Evolutionary conservation across 2,797 vertebrate genomes (phyloP).

Genomic region (Girardinus metallicus): DNA sequence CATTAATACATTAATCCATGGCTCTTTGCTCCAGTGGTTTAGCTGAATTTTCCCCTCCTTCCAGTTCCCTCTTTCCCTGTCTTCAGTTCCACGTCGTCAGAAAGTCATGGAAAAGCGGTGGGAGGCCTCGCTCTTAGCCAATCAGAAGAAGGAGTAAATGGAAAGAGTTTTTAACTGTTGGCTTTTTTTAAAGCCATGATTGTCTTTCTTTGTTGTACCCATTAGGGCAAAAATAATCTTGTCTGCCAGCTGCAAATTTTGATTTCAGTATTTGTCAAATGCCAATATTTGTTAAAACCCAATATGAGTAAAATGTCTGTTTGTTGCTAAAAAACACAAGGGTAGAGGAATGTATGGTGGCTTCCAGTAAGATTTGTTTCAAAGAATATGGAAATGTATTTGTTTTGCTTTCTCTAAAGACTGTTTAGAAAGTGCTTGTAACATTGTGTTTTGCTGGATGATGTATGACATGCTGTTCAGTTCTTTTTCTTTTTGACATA

Average conservation of each 20-base stretch:
- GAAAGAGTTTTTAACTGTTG: slow-evolving; percentile 12
- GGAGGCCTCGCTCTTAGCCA: slow-evolving; percentile 74
- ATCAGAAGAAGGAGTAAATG: slow-evolving; percentile 69
- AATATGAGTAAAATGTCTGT: background rate
- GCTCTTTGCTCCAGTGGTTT: slow-evolving; percentile 58
- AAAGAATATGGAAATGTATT: background rate
- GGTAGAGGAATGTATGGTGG: background rate
- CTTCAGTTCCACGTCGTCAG: slow-evolving; percentile 61
- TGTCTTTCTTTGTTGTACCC: background rate
- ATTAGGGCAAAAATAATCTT: slow-evolving; percentile 1
- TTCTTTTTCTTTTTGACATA: background rate
- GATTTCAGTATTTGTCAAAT: slow-evolving; percentile 1
- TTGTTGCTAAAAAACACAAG: slow-evolving; percentile 1
- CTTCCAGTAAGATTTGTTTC: background rate
- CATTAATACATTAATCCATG: slow-evolving; percentile 22
- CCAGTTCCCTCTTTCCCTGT: slow-evolving; percentile 70
- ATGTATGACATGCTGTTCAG: background rate
- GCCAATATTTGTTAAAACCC: background rate
- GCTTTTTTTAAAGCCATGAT: slow-evolving; percentile 37
- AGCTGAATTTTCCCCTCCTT: slow-evolving; percentile 66
- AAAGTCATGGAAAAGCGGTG: slow-evolving; percentile 76
- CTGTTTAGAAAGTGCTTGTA: slow-evolving; percentile 12
- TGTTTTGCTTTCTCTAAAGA: slow-evolving; percentile 5
- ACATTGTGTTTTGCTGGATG: slow-evolving; percentile 12
- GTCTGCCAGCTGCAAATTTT: slow-evolving; percentile 2